phyloP scores from a whole-genome alignment of 2,113 vertebrate species.

The Poeciliopsis prolifica region DNA sequence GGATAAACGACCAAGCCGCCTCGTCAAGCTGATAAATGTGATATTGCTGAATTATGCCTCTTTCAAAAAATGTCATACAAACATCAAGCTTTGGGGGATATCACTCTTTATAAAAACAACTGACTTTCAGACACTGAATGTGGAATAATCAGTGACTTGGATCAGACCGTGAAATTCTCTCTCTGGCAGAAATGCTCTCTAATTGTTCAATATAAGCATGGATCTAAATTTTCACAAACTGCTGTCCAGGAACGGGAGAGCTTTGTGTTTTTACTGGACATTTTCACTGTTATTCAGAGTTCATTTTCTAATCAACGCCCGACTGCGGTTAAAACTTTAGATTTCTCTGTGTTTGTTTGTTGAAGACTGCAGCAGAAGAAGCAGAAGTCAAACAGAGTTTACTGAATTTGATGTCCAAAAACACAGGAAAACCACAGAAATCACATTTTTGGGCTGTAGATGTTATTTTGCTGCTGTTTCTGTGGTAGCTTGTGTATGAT shows the following conservation, averaged over 20 bases:
- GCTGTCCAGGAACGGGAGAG: slow-evolving; percentile 14
- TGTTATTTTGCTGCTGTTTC: background rate
- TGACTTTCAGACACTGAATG: slow-evolving; percentile 1
- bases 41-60: slow-evolving; percentile 42
- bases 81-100: slow-evolving; percentile 26
- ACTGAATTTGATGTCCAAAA: background rate
- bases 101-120: background rate
- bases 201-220: slow-evolving; percentile 39
- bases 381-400: background rate
- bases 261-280: slow-evolving; percentile 34
- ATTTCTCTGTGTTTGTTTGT: slow-evolving; percentile 20
- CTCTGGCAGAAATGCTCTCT: slow-evolving; percentile 40
- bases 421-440: background rate
- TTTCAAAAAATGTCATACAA: background rate
- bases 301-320: slow-evolving; percentile 11
- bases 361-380: background rate
- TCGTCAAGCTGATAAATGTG: slow-evolving; percentile 25
- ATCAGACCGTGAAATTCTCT: slow-evolving; percentile 36
- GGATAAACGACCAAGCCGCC: slow-evolving; percentile 14
- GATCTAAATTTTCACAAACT: slow-evolving; percentile 35
- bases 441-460: background rate
- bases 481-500: background rate
- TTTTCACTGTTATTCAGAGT: slow-evolving; percentile 25
- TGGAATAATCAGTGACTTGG: slow-evolving; percentile 27
- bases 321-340: slow-evolving; percentile 13